Percentiles rank a stretch among this genome's conserved stretches.
These are phyloP conservation scores for Sycophila sp. DNA, from an alignment of 1,140 invertebrate genomes.

Conservation along the genomic window DNA sequence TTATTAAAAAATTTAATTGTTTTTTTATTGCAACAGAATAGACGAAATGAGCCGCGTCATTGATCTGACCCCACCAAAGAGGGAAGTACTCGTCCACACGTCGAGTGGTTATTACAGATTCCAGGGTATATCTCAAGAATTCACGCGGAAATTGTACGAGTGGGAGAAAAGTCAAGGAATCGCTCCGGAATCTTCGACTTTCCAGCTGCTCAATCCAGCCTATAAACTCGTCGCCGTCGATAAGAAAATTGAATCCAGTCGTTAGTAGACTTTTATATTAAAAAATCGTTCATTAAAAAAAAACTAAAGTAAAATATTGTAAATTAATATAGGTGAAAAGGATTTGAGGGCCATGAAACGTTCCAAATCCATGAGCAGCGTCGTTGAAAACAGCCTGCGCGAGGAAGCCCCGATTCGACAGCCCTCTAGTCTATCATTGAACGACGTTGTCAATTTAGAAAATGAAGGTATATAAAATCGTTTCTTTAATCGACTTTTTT, in stretches of 20 bases:
- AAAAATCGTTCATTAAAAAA: too few species aligned
- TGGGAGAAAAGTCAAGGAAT: constrained; percentile 89
- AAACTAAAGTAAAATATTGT: background rate
- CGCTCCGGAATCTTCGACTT: constrained; percentile 82
- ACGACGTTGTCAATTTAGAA: constrained; percentile 74
- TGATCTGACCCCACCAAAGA: constrained; percentile 66
- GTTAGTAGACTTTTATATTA: too few species aligned
- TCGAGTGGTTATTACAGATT: constrained; percentile 84
- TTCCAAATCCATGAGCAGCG: constrained; percentile 78
- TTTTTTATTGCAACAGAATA: constrained; percentile 66
- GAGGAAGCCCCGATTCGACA: constrained; percentile 64
- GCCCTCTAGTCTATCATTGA: constrained; percentile 77
- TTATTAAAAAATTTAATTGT: too few species aligned
- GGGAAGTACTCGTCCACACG: constrained; percentile 82
- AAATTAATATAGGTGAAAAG: constrained; percentile 37
- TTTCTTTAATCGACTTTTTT: background rate
- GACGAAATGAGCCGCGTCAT: constrained; percentile 72
- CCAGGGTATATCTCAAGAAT: constrained; percentile 86
- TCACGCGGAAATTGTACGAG: constrained; percentile 88
- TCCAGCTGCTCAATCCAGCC: constrained; percentile 74
- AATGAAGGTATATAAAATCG: constrained; percentile 50
- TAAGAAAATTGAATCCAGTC: constrained; percentile 3
- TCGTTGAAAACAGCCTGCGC: constrained; percentile 59
- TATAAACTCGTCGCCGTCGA: constrained; percentile 29
- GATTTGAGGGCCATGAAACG: constrained; percentile 65